Evolutionary conservation across 2,113 vertebrate genomes (phyloP).

Genomic region (Meles meles): DNA sequence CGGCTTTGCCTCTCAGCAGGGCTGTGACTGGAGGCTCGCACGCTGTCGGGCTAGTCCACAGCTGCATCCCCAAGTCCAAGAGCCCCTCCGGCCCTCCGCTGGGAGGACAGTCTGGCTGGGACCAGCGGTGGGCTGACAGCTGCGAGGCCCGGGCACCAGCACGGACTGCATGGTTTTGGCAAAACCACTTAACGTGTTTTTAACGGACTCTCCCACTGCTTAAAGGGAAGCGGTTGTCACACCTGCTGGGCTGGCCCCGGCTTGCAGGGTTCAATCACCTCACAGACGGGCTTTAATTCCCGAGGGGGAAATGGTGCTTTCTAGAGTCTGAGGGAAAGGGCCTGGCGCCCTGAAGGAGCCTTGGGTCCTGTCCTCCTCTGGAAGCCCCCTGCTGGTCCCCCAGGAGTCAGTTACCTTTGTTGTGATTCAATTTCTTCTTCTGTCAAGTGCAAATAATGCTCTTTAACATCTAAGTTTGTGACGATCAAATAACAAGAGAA

Average conservation of each 20-base stretch:
- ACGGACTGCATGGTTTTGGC: not conserved
- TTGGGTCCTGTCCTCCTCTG: not conserved
- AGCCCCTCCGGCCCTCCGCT: not conserved
- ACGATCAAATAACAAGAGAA: slow-evolving; percentile 19
- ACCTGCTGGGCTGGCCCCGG: not conserved
- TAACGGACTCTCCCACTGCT: not conserved
- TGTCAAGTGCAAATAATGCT: not conserved
- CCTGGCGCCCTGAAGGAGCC: not conserved
- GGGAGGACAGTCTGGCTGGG: not conserved
- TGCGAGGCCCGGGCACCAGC: not conserved
- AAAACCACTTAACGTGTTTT: not conserved
- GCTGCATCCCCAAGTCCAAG: not conserved
- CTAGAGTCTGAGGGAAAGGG: not conserved
- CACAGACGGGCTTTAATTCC: not conserved
- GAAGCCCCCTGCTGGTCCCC: not conserved
- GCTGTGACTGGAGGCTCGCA: not conserved
- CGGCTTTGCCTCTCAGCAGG: not conserved
- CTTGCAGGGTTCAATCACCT: not conserved
- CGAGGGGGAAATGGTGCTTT: not conserved
- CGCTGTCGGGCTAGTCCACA: no score
- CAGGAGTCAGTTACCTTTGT: not conserved
- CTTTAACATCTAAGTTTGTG: not conserved
- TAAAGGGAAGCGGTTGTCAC: not conserved
- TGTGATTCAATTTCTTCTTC: slow-evolving; percentile 4
- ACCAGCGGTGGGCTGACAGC: not conserved